These are phyloP conservation scores for Ectobius pallidus DNA, from an alignment of 2,888 invertebrate species.

Conservation along the genomic window DNA sequence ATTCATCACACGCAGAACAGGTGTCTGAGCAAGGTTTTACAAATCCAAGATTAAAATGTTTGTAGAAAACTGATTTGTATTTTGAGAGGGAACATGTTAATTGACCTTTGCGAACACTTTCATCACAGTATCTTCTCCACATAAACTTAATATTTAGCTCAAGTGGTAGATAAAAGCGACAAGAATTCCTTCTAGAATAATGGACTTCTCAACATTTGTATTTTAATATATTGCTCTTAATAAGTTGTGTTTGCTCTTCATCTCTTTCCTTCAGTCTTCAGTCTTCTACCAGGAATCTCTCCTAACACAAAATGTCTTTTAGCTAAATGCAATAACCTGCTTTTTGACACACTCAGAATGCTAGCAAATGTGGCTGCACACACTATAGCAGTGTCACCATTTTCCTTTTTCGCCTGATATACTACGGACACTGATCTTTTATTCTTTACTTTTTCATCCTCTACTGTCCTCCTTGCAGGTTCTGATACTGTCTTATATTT, in stretches of 20 bases:
- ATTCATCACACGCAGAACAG: neutral
- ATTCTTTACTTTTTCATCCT: no score
- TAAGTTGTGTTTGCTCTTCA: neutral
- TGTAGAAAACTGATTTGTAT: neutral
- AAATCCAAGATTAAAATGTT: neutral
- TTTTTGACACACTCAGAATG: slow-evolving; percentile 4
- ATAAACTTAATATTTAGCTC: no score
- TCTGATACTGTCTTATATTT: neutral
- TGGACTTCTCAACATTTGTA: neutral
- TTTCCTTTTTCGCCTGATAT: neutral
- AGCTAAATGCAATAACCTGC: neutral
- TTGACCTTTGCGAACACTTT: neutral
- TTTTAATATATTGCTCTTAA: slow-evolving; percentile 1
- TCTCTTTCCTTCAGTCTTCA: neutral
- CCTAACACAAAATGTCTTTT: neutral
- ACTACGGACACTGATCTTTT: neutral
- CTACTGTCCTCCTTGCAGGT: neutral
- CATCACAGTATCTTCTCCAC: neutral
- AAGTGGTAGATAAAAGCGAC: no score
- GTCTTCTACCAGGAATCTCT: no score
- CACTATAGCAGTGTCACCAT: neutral
- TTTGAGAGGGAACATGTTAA: neutral
- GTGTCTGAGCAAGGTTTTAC: neutral
- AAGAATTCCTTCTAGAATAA: no score
- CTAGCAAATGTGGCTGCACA: no score